A percentile compares a stretch with the other conserved stretches of the same genome.
Conservation (phyloP, 2,888 invertebrate species). For the Andricus curvator region DNA sequence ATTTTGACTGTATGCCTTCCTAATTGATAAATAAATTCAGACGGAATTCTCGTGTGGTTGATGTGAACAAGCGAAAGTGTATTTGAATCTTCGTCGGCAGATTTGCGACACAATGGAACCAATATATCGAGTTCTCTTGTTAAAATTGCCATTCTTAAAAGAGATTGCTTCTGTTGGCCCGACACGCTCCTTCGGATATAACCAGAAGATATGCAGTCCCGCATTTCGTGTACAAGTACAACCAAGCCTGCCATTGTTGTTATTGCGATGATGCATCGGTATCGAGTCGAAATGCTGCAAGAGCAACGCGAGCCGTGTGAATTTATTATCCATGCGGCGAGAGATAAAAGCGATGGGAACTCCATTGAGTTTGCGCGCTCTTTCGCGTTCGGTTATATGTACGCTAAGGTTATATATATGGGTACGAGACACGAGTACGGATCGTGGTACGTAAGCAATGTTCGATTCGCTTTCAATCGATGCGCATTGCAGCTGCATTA, state of each 20-base stretch:
- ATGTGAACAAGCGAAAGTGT: constrained; percentile 21
- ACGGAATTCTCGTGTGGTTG: neutral
- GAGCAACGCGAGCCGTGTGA: constrained; percentile 33
- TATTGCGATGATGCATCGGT: constrained; percentile 28
- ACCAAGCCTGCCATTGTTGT: constrained; percentile 17
- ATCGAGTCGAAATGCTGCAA: constrained; percentile 34
- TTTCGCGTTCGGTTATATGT: neutral
- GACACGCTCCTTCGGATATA: constrained; percentile 5
- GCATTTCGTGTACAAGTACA: constrained; percentile 21
- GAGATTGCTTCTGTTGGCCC: constrained; percentile 36
- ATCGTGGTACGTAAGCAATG: neutral
- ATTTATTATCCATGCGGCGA: constrained; percentile 23
- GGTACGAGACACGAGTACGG: neutral
- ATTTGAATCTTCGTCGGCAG: constrained; percentile 19
- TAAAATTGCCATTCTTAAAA: constrained; percentile 22
- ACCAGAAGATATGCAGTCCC: neutral
- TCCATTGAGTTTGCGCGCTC: constrained; percentile 30
- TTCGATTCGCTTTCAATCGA: constrained; percentile 54
- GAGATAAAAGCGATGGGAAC: constrained; percentile 40
- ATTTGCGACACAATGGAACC: constrained; percentile 31
- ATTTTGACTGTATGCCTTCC: neutral
- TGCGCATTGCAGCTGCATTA: constrained; percentile 54
- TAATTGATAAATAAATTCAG: neutral
- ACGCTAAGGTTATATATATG: neutral
- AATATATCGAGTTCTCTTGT: constrained; percentile 15